A percentile compares a stretch with the other conserved stretches of the same genome.
Evolutionary conservation across 2,113 vertebrate species (phyloP).

Genomic region (Orcinus orca): DNA sequence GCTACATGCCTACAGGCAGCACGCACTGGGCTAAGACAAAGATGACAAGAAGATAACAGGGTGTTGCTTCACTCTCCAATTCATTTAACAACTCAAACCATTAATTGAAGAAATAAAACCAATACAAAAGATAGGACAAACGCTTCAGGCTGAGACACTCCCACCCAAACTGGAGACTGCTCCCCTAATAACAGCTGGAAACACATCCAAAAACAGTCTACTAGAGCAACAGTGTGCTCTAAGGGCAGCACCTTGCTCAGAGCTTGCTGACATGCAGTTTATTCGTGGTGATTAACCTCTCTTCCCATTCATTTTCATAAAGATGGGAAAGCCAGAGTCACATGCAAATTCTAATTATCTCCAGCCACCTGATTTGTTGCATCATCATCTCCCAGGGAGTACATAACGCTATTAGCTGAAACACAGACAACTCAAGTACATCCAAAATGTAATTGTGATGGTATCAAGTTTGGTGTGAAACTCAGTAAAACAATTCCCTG

Average conservation of each 20-base stretch:
- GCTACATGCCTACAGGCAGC: not conserved
- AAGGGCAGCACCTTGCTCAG: not conserved
- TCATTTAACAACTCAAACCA: constrained; percentile 36
- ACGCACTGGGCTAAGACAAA: not conserved
- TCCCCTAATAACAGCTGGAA: not conserved
- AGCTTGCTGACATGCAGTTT: not conserved
- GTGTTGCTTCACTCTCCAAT: not conserved
- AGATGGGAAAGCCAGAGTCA: constrained; percentile 31
- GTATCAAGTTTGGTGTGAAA: not conserved
- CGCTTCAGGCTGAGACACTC: not conserved
- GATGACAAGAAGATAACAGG: constrained; percentile 10
- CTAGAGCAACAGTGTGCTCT: not conserved
- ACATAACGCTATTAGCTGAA: not conserved
- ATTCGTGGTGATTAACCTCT: not conserved
- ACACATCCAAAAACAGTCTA: not conserved
- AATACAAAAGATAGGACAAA: not conserved
- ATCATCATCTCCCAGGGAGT: constrained; percentile 20
- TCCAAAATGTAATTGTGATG: constrained; percentile 28
- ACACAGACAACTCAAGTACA: constrained; percentile 35
- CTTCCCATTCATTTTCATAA: not conserved
- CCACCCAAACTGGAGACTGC: not conserved
- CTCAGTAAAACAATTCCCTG: constrained; percentile 20
- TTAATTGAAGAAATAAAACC: constrained; percentile 33
- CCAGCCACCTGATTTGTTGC: constrained; percentile 42
- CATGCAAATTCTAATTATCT: constrained; percentile 35